These are phyloP conservation scores for Fringilla coelebs DNA, from an alignment of 2,797 vertebrate genomes.

Conservation along the genomic window DNA sequence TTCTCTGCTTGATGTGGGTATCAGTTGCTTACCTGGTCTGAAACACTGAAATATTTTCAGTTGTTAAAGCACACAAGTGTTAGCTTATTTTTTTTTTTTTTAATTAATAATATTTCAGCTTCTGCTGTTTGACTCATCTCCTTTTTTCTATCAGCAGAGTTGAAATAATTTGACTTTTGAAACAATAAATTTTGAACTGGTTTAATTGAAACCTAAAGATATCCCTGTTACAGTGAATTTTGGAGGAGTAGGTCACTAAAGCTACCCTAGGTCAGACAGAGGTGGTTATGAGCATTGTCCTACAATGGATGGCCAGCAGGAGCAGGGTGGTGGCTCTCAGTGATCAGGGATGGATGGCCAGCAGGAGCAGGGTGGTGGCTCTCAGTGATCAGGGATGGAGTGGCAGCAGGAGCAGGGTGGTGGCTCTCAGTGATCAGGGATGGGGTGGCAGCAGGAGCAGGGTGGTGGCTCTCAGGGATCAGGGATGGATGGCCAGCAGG, in stretches of 20 bases:
- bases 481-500: too few relatives aligned
- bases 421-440: too few relatives aligned
- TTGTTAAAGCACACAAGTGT: background rate
- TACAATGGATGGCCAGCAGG: background rate
- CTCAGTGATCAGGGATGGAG: too few relatives aligned
- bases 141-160: background rate
- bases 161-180: background rate
- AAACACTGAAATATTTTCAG: background rate
- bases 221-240: background rate
- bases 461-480: too few relatives aligned
- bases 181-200: accelerated
- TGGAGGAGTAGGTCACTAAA: background rate
- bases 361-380: too few relatives aligned
- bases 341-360: too few relatives aligned
- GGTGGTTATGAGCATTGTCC: background rate
- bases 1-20: background rate
- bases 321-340: too few relatives aligned
- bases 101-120: background rate
- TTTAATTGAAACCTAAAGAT: background rate
- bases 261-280: background rate
- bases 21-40: background rate
- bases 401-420: too few relatives aligned
- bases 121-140: background rate
- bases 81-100: background rate
- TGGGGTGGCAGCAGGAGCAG: too few relatives aligned